Evolutionary conservation across 2,797 vertebrate species (phyloP).

Genomic region (Anas georgica): DNA sequence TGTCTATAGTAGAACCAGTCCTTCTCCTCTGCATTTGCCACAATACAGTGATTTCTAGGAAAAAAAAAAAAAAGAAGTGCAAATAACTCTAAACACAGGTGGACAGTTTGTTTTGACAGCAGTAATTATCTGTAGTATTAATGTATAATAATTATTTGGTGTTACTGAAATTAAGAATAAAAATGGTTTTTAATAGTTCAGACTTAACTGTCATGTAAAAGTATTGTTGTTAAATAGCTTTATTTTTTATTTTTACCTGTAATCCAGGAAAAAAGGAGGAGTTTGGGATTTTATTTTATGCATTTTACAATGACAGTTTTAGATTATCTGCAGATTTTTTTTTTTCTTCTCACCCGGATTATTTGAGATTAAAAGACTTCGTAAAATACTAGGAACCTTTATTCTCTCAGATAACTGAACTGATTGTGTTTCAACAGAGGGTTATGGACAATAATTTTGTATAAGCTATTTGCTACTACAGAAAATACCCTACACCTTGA

Average conservation of each 20-base stretch:
- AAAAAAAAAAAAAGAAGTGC: neutral
- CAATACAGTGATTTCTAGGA: neutral
- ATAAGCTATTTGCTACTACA: neutral
- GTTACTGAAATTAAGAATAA: neutral
- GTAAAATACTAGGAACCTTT: neutral
- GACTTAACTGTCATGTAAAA: neutral
- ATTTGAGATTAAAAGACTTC: neutral
- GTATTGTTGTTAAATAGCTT: neutral
- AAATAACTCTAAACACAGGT: neutral
- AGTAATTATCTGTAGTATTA: neutral
- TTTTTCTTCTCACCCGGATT: neutral
- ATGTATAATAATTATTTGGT: neutral
- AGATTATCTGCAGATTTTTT: neutral
- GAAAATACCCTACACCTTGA: neutral
- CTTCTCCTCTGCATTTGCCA: neutral
- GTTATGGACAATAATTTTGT: neutral
- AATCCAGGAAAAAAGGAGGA: neutral
- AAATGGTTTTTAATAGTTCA: neutral
- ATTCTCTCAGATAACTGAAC: neutral
- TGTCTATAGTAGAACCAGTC: neutral
- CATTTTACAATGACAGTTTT: neutral
- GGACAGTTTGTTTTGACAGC: conserved; percentile 5
- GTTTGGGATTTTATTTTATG: neutral
- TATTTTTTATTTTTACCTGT: neutral
- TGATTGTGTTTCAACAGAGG: neutral